Conservation (phyloP, 2,797 vertebrate genomes). For the Picus viridis region DNA sequence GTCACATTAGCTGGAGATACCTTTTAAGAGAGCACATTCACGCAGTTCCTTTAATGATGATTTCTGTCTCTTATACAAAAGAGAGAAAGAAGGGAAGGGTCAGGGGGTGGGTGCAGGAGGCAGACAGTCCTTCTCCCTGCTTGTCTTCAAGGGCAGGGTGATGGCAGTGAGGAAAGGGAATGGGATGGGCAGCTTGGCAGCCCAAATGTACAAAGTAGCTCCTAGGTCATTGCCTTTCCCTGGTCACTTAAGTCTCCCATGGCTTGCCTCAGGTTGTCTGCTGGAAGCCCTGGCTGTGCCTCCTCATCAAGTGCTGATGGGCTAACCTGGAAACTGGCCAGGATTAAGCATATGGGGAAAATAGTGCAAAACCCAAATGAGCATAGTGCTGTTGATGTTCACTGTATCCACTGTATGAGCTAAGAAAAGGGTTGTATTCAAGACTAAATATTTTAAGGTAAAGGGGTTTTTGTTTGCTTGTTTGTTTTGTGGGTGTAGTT, state of each 20-base stretch:
- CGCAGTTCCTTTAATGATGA: neutral
- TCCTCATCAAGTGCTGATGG: neutral
- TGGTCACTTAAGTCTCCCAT: neutral
- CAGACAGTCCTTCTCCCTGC: neutral
- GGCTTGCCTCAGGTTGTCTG: neutral
- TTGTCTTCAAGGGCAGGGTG: neutral
- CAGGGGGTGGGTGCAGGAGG: neutral
- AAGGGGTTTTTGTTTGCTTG: neutral
- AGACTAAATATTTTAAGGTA: neutral
- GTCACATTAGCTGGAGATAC: neutral
- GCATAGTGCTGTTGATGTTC: neutral
- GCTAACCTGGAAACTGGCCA: neutral
- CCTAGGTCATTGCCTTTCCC: neutral
- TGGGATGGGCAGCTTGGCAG: neutral
- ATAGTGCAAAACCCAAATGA: neutral
- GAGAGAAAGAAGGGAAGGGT: neutral
- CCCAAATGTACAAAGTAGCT: neutral
- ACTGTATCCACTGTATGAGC: neutral
- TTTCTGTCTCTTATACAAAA: neutral
- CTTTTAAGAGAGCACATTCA: neutral
- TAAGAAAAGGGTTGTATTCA: neutral
- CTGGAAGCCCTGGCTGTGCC: rapidly evolving
- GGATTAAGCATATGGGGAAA: neutral
- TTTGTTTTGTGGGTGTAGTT: too few relatives aligned
- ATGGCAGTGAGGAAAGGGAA: neutral